phyloP scores from a whole-genome alignment of 2,113 vertebrate species.

The Zosterops borbonicus region DNA sequence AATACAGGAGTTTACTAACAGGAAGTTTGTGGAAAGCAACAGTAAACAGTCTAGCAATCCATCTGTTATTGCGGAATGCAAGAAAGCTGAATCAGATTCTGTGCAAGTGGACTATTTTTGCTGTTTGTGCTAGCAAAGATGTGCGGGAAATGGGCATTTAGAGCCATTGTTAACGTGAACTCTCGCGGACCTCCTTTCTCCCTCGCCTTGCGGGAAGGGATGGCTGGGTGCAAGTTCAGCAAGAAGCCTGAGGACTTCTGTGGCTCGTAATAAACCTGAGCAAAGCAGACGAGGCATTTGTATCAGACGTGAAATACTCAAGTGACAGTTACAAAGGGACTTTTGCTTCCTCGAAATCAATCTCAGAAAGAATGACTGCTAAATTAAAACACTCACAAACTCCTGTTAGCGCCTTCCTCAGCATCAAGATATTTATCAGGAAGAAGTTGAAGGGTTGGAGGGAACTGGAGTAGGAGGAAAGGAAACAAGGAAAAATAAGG shows the following conservation, averaged over 20 bases:
- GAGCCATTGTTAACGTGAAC: constrained; percentile 56
- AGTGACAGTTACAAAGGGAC: not conserved
- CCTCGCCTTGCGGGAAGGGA: not conserved
- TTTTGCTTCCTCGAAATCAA: not conserved
- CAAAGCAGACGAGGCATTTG: not conserved
- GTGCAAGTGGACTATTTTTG: constrained; percentile 51
- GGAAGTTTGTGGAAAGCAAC: constrained; percentile 79
- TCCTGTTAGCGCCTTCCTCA: not conserved
- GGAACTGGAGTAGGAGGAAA: not conserved
- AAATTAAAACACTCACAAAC: not conserved
- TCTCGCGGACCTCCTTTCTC: not conserved
- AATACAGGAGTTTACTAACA: constrained; percentile 81
- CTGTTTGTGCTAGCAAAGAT: constrained; percentile 61
- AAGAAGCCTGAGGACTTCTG: not conserved
- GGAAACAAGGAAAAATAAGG: constrained; percentile 28
- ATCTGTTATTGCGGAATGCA: constrained; percentile 78
- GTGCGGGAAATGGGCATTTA: constrained; percentile 62
- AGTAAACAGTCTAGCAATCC: constrained; percentile 80
- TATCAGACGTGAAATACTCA: not conserved
- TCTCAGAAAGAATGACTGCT: not conserved
- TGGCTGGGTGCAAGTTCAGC: not conserved
- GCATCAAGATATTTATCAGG: not conserved
- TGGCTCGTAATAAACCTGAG: not conserved
- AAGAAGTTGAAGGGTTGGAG: not conserved
- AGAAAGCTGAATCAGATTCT: constrained; percentile 76